phyloP scores from a whole-genome alignment of 2,113 vertebrate genomes.

The Verasper variegatus region DNA sequence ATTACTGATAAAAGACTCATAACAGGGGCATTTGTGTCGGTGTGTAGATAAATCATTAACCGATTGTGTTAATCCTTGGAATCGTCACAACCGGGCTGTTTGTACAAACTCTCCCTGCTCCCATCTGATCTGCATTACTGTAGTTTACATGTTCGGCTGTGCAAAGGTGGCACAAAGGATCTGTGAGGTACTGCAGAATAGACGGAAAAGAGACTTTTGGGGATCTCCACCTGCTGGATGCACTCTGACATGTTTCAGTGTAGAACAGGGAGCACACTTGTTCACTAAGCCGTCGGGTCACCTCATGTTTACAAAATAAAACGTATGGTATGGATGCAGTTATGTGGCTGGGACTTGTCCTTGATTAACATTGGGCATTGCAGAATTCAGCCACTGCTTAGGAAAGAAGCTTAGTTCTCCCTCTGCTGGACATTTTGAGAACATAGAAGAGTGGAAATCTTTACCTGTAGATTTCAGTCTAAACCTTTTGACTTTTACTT shows the following conservation, averaged over 20 bases:
- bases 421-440: background rate
- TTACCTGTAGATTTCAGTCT: background rate
- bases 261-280: background rate
- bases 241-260: background rate
- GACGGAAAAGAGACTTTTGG: background rate
- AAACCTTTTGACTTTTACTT: too few relatives aligned
- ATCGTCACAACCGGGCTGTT: slow-evolving; percentile 3
- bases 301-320: background rate
- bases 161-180: slow-evolving; percentile 9
- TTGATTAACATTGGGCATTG: background rate
- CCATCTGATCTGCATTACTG: slow-evolving; percentile 29
- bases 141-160: slow-evolving; percentile 8
- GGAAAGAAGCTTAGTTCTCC: background rate
- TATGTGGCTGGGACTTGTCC: background rate
- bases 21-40: too few relatives aligned
- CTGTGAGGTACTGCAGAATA: background rate
- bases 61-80: slow-evolving; percentile 7
- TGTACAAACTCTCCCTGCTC: slow-evolving; percentile 13
- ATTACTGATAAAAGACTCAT: too few relatives aligned
- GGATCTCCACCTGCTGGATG: slow-evolving; percentile 38
- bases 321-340: background rate
- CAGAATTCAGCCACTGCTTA: background rate
- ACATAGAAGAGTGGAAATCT: too few relatives aligned
- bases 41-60: too few relatives aligned
- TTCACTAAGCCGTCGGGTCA: background rate